Evolutionary conservation across 92 coral and sea anemone genomes (phyloP).

Genomic region (Parazoanthus atlanticus): DNA sequence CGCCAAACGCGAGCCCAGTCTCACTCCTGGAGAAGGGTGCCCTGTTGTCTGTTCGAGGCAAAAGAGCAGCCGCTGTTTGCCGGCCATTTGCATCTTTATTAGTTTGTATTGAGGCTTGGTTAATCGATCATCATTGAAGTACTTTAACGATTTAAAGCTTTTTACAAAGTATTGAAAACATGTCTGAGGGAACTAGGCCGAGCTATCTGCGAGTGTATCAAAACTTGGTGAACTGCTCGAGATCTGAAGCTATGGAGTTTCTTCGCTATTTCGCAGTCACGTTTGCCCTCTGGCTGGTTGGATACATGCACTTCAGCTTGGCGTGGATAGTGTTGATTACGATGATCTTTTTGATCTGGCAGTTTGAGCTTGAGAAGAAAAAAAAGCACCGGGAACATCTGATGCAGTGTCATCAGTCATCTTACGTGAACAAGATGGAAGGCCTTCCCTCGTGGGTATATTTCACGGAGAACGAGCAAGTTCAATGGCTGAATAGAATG

Average conservation of each 20-base stretch:
- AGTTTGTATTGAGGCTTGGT: too few species aligned
- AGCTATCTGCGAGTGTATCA: constrained; percentile 75
- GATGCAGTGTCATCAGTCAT: constrained; percentile 77
- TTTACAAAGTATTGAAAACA: neutral
- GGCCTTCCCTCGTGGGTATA: constrained; percentile 93
- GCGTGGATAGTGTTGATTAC: constrained; percentile 98
- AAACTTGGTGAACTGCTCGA: constrained; percentile 64
- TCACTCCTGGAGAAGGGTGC: too few species aligned
- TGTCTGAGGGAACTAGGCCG: constrained; percentile 51
- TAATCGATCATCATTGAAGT: neutral
- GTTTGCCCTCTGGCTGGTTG: constrained; percentile 88
- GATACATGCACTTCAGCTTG: constrained; percentile 89
- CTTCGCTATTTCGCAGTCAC: constrained; percentile 80
- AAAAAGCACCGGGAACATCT: constrained; percentile 77
- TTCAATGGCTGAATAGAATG: constrained; percentile 90
- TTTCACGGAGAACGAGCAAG: constrained; percentile 86
- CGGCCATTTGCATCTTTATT: neutral
- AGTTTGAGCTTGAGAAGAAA: constrained; percentile 84
- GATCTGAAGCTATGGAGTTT: constrained; percentile 65
- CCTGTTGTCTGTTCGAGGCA: too few species aligned
- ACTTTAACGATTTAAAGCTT: neutral
- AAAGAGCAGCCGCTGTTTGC: too few species aligned
- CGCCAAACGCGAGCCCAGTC: too few species aligned
- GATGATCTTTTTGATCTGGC: constrained; percentile 91
- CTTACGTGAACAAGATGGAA: constrained; percentile 79